Percentiles rank a stretch among this genome's conserved stretches.
Evolutionary conservation across 2,888 invertebrate genomes (phyloP).

Genomic region (Bellardia pandia): DNA sequence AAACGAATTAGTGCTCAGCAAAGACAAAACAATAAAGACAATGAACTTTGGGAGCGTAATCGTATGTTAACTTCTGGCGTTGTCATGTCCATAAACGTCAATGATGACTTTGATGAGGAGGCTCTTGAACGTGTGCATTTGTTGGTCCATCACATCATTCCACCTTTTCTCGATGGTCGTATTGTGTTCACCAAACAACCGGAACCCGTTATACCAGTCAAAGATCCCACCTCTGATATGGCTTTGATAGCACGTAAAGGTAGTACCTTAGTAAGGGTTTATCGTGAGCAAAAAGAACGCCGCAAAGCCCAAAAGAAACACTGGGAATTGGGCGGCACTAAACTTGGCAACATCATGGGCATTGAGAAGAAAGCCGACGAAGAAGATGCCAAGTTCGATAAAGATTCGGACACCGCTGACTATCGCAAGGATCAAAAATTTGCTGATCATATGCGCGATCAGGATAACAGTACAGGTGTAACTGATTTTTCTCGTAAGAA

Average conservation of each 20-base stretch:
- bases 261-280: constrained; percentile 93
- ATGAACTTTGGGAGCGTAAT: constrained; percentile 99
- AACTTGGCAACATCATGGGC: constrained; percentile 95
- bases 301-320: constrained; percentile 98
- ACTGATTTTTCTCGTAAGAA: constrained; percentile 95
- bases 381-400: constrained; percentile 87
- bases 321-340: constrained; percentile 99
- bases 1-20: constrained; percentile 97
- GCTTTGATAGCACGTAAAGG: constrained; percentile 98
- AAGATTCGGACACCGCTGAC: constrained; percentile 90
- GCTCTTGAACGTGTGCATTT: constrained; percentile 97
- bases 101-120: constrained; percentile 98
- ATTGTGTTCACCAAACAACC: constrained; percentile 99
- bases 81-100: constrained; percentile 93
- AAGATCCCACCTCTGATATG: constrained; percentile 99
- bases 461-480: constrained; percentile 86
- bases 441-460: constrained; percentile 95
- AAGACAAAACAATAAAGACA: constrained; percentile 98
- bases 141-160: constrained; percentile 98
- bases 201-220: constrained; percentile 98
- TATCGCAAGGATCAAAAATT: constrained; percentile 98
- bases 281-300: constrained; percentile 98
- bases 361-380: constrained; percentile 92
- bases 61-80: constrained; percentile 98
- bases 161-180: constrained; percentile 98